phyloP scores from a whole-genome alignment of 2,113 vertebrate species.

The Rhea pennata region DNA sequence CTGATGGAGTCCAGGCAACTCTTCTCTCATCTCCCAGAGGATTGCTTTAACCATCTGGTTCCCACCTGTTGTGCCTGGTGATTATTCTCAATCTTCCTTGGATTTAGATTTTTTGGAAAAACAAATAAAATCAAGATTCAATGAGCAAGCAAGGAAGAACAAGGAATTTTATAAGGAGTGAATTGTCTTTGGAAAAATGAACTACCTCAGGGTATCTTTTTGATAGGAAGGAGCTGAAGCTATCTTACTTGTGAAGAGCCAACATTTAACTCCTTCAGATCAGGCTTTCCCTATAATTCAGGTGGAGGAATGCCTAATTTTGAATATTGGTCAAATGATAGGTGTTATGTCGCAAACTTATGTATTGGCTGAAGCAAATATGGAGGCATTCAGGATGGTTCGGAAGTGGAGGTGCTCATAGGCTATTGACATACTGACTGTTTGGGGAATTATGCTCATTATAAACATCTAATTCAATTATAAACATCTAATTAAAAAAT shows the following conservation, averaged over 20 bases:
- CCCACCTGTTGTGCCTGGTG: fast-evolving
- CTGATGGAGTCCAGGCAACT: background rate
- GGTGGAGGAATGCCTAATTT: background rate
- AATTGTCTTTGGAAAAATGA: background rate
- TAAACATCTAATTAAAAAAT: background rate
- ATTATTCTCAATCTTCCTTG: background rate
- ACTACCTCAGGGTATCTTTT: background rate
- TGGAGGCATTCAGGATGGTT: background rate
- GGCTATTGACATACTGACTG: background rate
- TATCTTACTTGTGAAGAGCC: fast-evolving
- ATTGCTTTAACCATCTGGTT: fast-evolving
- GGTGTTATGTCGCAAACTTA: fast-evolving
- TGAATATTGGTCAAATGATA: background rate
- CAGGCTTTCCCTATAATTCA: background rate
- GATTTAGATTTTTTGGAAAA: background rate
- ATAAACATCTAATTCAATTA: background rate
- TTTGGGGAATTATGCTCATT: background rate
- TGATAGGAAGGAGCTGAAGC: background rate
- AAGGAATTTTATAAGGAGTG: background rate
- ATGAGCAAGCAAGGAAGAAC: background rate
- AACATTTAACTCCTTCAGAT: fast-evolving
- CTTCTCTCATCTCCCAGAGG: background rate
- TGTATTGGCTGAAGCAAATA: background rate
- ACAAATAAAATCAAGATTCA: background rate
- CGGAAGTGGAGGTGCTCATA: background rate